These are phyloP conservation scores for Pollenia griseotomentosa DNA, from an alignment of 2,888 invertebrate genomes.

Conservation along the genomic window DNA sequence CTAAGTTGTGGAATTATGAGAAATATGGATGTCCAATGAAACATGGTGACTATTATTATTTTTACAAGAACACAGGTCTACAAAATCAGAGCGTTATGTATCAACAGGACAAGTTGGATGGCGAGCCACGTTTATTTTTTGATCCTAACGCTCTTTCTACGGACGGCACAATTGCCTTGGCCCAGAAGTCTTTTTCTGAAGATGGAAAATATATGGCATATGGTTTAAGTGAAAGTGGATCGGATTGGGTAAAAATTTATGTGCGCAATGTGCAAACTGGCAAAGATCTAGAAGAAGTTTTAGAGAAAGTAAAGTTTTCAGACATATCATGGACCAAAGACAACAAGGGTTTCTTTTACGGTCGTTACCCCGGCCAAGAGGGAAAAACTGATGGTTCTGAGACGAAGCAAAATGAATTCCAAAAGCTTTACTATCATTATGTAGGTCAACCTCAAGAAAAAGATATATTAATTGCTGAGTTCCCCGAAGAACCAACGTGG, in stretches of 20 bases:
- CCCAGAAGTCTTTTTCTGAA: conserved; percentile 92
- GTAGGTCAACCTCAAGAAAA: conserved; percentile 93
- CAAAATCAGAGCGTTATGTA: conserved; percentile 99
- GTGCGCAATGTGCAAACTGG: conserved; percentile 90
- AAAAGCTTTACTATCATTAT: conserved; percentile 96
- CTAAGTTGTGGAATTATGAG: conserved; percentile 97
- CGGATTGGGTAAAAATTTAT: conserved; percentile 97
- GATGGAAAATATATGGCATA: conserved; percentile 96
- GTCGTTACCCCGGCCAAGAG: conserved; percentile 91
- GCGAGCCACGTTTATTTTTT: conserved; percentile 93
- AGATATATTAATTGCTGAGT: conserved; percentile 94
- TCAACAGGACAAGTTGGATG: conserved; percentile 91
- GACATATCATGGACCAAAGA: conserved; percentile 97
- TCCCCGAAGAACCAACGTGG: conserved; percentile 96
- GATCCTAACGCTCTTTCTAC: conserved; percentile 96
- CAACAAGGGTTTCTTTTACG: conserved; percentile 97
- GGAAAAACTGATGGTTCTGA: conserved; percentile 97
- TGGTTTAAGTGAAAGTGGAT: conserved; percentile 95
- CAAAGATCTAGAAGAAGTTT: conserved; percentile 93
- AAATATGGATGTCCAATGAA: conserved; percentile 95
- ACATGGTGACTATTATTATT: conserved; percentile 93
- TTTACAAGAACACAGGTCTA: conserved; percentile 95
- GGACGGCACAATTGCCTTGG: conserved; percentile 94
- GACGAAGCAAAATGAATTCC: conserved; percentile 93
- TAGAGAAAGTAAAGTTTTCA: conserved; percentile 96